Percentiles rank a stretch among this genome's conserved stretches.
Evolutionary conservation across 1,140 invertebrate genomes (phyloP).

Genomic region (Pseudomyrmex sp.): DNA sequence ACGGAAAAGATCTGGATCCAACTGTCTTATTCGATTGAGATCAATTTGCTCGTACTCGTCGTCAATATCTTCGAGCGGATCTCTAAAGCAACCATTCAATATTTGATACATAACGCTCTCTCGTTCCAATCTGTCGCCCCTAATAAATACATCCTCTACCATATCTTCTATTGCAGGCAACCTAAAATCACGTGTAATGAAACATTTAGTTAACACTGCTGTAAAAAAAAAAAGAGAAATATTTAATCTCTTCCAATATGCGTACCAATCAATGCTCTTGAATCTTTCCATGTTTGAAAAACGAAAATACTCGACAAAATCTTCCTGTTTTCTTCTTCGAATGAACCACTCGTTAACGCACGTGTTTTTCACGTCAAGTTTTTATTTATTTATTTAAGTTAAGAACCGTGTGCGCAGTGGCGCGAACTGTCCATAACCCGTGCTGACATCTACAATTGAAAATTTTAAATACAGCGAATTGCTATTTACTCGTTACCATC

Average conservation of each 20-base stretch:
- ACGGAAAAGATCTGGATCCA: not conserved
- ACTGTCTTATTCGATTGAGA: slow-evolving; percentile 32
- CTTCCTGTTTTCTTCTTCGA: too few relatives aligned
- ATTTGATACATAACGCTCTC: slow-evolving; percentile 73
- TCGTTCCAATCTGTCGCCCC: slow-evolving; percentile 65
- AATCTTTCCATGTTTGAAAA: slow-evolving; percentile 69
- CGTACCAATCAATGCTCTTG: slow-evolving; percentile 71
- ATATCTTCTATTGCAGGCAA: slow-evolving; percentile 71
- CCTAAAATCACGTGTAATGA: slow-evolving; percentile 58
- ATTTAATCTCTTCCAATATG: not conserved
- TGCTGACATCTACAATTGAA: too few relatives aligned
- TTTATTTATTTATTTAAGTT: too few relatives aligned
- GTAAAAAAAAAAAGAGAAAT: too few relatives aligned
- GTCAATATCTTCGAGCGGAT: slow-evolving; percentile 70
- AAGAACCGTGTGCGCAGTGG: too few relatives aligned
- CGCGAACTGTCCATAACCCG: too few relatives aligned
- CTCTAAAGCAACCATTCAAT: slow-evolving; percentile 61
- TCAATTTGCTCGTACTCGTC: slow-evolving; percentile 63
- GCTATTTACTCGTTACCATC: too few relatives aligned
- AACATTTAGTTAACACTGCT: not conserved
- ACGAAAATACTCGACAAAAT: too few relatives aligned
- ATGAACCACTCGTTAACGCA: too few relatives aligned
- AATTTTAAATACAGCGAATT: too few relatives aligned
- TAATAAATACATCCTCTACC: slow-evolving; percentile 71
- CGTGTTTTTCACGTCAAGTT: too few relatives aligned